Evolutionary conservation across 2,797 vertebrate genomes (phyloP).

Genomic region (Xenopus petersii): DNA sequence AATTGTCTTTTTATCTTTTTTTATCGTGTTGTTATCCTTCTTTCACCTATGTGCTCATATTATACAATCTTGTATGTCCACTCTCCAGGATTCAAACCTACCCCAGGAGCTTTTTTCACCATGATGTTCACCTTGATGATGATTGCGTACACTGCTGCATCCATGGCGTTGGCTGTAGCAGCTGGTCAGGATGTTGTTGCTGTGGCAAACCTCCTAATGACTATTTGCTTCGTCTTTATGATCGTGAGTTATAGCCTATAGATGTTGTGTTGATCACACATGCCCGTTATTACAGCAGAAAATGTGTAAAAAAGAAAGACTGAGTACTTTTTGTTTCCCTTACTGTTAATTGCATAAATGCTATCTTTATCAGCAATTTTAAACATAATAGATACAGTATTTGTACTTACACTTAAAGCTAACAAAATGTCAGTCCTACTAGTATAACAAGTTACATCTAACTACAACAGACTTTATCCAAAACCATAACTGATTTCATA

Average conservation of each 20-base stretch:
- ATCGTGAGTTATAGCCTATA: constrained; percentile 72
- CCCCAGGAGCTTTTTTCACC: constrained; percentile 71
- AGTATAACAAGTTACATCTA: too few relatives aligned
- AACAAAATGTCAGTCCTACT: too few relatives aligned
- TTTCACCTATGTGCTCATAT: not conserved
- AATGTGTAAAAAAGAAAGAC: too few relatives aligned
- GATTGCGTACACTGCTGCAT: constrained; percentile 80
- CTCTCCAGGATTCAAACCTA: constrained; percentile 75
- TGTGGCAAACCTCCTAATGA: constrained; percentile 82
- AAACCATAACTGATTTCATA: not conserved
- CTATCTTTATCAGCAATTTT: too few relatives aligned
- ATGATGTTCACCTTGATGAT: constrained; percentile 81
- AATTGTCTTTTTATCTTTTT: too few relatives aligned
- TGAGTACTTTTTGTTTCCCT: too few relatives aligned
- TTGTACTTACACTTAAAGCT: too few relatives aligned
- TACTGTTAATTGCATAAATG: too few relatives aligned
- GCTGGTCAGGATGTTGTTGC: constrained; percentile 79
- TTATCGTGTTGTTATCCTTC: too few relatives aligned
- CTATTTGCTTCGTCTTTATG: constrained; percentile 86
- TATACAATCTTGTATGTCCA: not conserved
- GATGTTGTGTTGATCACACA: not conserved
- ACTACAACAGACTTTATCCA: not conserved
- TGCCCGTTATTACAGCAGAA: too few relatives aligned
- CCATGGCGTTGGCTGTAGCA: constrained; percentile 85
- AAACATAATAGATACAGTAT: too few relatives aligned